Conservation (phyloP, 1,140 invertebrate species). For the Bradysia coprophila region DNA sequence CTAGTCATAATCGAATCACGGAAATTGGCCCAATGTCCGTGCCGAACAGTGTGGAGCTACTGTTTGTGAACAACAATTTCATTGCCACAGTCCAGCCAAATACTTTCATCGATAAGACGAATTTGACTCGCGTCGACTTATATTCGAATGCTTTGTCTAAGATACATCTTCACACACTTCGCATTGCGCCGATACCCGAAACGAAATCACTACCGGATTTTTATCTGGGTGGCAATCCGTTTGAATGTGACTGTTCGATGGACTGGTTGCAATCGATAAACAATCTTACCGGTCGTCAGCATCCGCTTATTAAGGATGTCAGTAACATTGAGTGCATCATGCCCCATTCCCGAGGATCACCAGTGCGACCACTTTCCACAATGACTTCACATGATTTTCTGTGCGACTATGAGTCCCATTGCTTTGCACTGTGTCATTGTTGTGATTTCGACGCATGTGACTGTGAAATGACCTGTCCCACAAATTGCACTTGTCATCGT, state of each 20-base stretch:
- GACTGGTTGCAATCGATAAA: slow-evolving; percentile 77
- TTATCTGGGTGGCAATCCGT: slow-evolving; percentile 74
- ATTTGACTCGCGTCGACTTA: slow-evolving; percentile 63
- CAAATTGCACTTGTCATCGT: slow-evolving; percentile 73
- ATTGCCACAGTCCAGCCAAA: slow-evolving; percentile 54
- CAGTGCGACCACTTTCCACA: slow-evolving; percentile 48
- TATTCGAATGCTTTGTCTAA: slow-evolving; percentile 64
- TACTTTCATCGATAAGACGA: slow-evolving; percentile 59
- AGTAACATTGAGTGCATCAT: slow-evolving; percentile 64
- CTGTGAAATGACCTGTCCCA: slow-evolving; percentile 68
- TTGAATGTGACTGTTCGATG: slow-evolving; percentile 69
- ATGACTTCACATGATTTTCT: slow-evolving; percentile 57
- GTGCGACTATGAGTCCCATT: slow-evolving; percentile 64
- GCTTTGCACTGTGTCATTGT: slow-evolving; percentile 65
- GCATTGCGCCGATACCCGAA: slow-evolving; percentile 38
- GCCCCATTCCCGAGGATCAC: slow-evolving; percentile 50
- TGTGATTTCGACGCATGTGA: slow-evolving; percentile 77
- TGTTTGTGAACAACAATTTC: slow-evolving; percentile 70
- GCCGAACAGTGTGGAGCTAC: slow-evolving; percentile 56
- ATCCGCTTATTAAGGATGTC: slow-evolving; percentile 64
- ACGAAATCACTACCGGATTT: slow-evolving; percentile 55
- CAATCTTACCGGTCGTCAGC: slow-evolving; percentile 42
- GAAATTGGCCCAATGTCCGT: slow-evolving; percentile 46
- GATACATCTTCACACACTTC: slow-evolving; percentile 58
- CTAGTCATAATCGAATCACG: slow-evolving; percentile 59